Evolutionary conservation across 2,113 vertebrate genomes (phyloP).

Genomic region (Stigmatopora argus): DNA sequence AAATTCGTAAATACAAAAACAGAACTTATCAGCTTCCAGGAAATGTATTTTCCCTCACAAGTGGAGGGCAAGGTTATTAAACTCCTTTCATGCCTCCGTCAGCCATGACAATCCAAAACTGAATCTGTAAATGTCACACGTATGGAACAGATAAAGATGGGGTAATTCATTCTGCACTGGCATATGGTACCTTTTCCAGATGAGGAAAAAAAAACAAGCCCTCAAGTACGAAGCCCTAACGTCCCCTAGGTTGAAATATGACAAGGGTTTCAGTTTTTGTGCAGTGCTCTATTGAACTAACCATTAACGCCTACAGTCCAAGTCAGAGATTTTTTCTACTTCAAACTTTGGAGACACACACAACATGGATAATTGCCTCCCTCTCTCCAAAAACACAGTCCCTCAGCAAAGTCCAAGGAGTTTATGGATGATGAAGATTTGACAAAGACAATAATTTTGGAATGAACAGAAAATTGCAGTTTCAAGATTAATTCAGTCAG

Average conservation of each 20-base stretch:
- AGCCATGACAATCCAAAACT: constrained; percentile 11
- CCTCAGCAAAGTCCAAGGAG: background rate
- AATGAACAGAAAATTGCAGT: constrained; percentile 24
- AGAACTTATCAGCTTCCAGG: constrained; percentile 1
- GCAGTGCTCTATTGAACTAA: background rate
- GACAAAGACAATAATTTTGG: constrained; percentile 23
- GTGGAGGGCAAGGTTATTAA: background rate
- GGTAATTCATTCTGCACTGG: background rate
- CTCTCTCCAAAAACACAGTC: constrained; percentile 12
- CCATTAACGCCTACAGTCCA: background rate
- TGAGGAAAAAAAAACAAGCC: background rate
- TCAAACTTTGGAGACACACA: background rate
- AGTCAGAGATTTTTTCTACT: background rate
- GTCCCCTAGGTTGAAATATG: background rate
- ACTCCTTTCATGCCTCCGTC: background rate
- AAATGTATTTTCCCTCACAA: constrained; percentile 10
- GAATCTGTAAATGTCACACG: constrained; percentile 16
- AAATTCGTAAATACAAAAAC: constrained; percentile 1
- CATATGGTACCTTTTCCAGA: constrained; percentile 6
- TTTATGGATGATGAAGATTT: constrained; percentile 15
- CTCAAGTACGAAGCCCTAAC: background rate
- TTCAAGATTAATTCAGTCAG: constrained; percentile 43
- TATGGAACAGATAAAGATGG: constrained; percentile 1
- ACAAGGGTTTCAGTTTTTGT: background rate
- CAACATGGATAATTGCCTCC: constrained; percentile 3